Evolutionary conservation across 2,113 vertebrate genomes (phyloP), one percentile per base, ranked within the genome.

Genomic region (Anser brachyrhynchus): DNA sequence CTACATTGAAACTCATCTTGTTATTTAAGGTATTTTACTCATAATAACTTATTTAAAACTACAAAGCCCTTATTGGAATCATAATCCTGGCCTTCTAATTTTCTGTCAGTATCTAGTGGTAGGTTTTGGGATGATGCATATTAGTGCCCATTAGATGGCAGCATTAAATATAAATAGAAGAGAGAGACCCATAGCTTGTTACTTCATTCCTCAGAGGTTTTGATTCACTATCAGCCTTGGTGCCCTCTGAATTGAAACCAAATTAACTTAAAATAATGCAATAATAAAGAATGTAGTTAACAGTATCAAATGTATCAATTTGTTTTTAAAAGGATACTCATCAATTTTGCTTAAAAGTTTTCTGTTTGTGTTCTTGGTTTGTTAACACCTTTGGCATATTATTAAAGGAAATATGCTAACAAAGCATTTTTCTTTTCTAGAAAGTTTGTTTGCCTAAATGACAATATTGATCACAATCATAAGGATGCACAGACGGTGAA

Each of bases 391-490:
- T 65, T 93, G n/a, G 14, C 5, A 0, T 65, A 21, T 65, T 67
- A 20, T 57, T 57, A 62, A 59, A 67, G 46, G 73, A 88, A 88
- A 52, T 58, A 65, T 2, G 64, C 25, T 96, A 82, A 97, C 20
- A 13, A 28, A 9, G 31, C 51, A 33, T 72, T 70, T 64, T 72
- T 94, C 1, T 95, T 96, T 94, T 70, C 80, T 96, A 99, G 99
- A 97, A 99, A 99, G 97, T 99, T 99, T 97, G 98, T 99, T 97
- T 99, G 99, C 88, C 96, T 99, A 87, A 99, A 99, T 77, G 99
- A 99, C 95, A 99, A 99, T 95, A 99, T 99, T 77, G 99, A 99
- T 96, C 99, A 99, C 95, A 98, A 95, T 92, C 99, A 99, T 86
- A 99, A 99, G 90, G 99, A 99, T 74, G 99, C 99, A 22, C 98